A percentile compares a stretch with the other conserved stretches of the same genome.
Evolutionary conservation across 2,113 vertebrate genomes (phyloP).

Genomic region (Odontesthes bonariensis): DNA sequence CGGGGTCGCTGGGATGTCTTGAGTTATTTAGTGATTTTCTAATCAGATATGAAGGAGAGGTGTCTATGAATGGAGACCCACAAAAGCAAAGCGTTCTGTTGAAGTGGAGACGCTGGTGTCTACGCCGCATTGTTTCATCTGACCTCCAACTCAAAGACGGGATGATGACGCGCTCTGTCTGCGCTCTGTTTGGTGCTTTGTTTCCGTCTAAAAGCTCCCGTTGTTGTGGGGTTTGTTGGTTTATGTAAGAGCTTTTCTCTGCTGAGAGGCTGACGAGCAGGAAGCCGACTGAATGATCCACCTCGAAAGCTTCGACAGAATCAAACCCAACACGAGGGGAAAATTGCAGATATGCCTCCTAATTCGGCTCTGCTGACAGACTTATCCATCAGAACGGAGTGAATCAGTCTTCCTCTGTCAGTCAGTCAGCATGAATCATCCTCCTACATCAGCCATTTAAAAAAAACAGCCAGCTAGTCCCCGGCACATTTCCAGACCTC

Average conservation of each 20-base stretch:
- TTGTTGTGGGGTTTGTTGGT: slow-evolving; percentile 58
- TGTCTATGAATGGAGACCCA: slow-evolving; percentile 20
- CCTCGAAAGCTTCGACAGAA: slow-evolving; percentile 5
- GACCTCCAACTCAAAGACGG: slow-evolving; percentile 47
- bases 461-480: slow-evolving; percentile 42
- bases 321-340: neutral
- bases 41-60: neutral
- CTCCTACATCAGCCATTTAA: slow-evolving; percentile 40
- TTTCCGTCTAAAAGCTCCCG: slow-evolving; percentile 52
- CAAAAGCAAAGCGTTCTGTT: neutral
- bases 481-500: slow-evolving; percentile 29
- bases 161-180: slow-evolving; percentile 39
- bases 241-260: slow-evolving; percentile 42
- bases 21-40: too few species aligned
- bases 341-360: slow-evolving; percentile 23
- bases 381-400: slow-evolving; percentile 37
- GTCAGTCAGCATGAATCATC: slow-evolving; percentile 63
- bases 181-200: slow-evolving; percentile 59
- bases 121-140: slow-evolving; percentile 11
- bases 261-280: slow-evolving; percentile 31
- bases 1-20: too few species aligned
- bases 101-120: neutral
- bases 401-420: slow-evolving; percentile 65
- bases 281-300: slow-evolving; percentile 6
- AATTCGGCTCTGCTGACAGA: slow-evolving; percentile 46